Base-by-base conservation (phyloP, 2,797 vertebrate genomes). In the Calcarius lapponicus region DNA sequence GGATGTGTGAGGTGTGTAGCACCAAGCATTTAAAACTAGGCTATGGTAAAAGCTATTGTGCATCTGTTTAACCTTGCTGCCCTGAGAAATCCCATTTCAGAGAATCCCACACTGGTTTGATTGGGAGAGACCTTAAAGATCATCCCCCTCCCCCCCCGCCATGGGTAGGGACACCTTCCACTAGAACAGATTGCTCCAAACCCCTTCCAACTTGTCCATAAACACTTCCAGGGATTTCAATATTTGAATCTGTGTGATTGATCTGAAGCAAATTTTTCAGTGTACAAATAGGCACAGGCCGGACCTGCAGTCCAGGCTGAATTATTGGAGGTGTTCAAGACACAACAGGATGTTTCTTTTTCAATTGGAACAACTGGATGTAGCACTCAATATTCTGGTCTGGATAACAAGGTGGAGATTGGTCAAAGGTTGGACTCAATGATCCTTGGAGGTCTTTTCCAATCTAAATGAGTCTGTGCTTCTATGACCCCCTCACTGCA, bases 241-340 rank as follows among this genome's bases (percentile, higher is more conserved):
- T 64, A 51, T 45, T 51, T 65, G 6, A 62, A 45, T 71, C 26
- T 26, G 8, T 56, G 8, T 9, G 29, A 78, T 60, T 69, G 54
- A 51, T 47, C 61, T 61, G 70, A 81, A 74, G 50, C 22, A 61
- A 78, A 75, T 29, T 61, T 34, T 47, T n/a, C 70, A 53, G 43
- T 11, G 3, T 34, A 19, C 7, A 15, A 61, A 36, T 16, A 36
- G 53, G 7, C 0, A 0, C 51, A n/a, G 58, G 54, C 51, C 69
- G 86, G 15, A 58, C 18, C 13, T 19, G 11, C 13, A 16, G 9
- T 18, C 51, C 28, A 61, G n/a, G 42, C 11, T 56, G 56, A 86
- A 43, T 34, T 78, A 7, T 6, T 65, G n/a, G n/a, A 53, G 18
- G 1, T 17, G n/a, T 28, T 34, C 29, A 53, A 34, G 25, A 78